Percentiles rank a stretch among this genome's conserved stretches.
phyloP scores from a whole-genome alignment of 2,113 vertebrate species.

The Neoarius graeffei region DNA sequence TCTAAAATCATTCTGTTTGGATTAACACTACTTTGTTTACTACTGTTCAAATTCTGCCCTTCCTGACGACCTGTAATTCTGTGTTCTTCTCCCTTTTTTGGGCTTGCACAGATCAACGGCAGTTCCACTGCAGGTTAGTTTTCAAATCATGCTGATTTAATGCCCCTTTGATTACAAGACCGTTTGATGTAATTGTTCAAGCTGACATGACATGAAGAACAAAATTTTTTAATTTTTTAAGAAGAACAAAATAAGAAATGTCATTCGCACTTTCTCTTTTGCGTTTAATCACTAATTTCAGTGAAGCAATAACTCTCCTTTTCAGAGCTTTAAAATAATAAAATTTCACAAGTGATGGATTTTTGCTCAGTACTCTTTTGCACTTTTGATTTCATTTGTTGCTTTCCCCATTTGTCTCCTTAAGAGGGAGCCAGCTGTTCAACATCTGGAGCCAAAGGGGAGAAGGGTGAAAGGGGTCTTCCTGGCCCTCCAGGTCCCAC shows the following conservation, averaged over 20 bases:
- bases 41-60: slow-evolving; percentile 26
- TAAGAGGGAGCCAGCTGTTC: slow-evolving; percentile 64
- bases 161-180: neutral
- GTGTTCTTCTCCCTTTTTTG: slow-evolving; percentile 22
- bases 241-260: neutral
- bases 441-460: slow-evolving; percentile 76
- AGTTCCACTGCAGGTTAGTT: slow-evolving; percentile 52
- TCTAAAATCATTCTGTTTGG: slow-evolving; percentile 33
- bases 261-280: neutral
- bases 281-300: neutral
- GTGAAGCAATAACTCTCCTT: neutral
- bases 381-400: neutral
- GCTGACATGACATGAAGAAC: neutral
- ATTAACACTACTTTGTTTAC: slow-evolving; percentile 40
- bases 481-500: slow-evolving; percentile 80
- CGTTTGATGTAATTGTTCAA: neutral
- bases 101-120: slow-evolving; percentile 43
- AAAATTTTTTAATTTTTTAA: neutral
- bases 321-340: neutral
- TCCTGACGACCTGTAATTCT: slow-evolving; percentile 9
- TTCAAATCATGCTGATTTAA: neutral
- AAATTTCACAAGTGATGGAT: neutral
- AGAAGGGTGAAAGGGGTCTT: slow-evolving; percentile 85
- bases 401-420: slow-evolving; percentile 32
- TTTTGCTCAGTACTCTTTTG: neutral